Evolutionary conservation across 2,888 invertebrate genomes (phyloP), one percentile per base, ranked within the genome.

Genomic region (Campoplex nolae): DNA sequence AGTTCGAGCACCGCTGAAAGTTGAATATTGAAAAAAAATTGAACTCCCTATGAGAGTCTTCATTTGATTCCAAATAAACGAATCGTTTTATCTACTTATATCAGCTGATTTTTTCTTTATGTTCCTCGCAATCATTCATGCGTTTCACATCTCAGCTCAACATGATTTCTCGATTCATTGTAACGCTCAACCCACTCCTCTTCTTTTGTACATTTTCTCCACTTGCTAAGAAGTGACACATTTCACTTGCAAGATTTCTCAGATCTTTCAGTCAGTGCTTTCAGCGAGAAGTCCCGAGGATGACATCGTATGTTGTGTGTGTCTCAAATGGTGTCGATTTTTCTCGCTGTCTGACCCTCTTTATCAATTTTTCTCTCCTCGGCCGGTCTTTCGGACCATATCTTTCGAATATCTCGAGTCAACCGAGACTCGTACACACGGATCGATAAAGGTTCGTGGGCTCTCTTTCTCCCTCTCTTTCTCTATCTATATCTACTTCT

Each of bases 361-460:
- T 86, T 76, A 56, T 77, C 78, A 88, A 82, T 77, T 75, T 84
- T 86, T 18, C 58, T 67, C 71, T 83, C 67, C 80, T 74, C 74
- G 18, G 56, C 70, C 62, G 68, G 84, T 77, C 73, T 78, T 77
- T 74, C 65, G 65, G 68, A 74, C 84, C 58, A 76, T 68, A 77
- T 78, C 81, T 81, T 84, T 78, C 68, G 81, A 84, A 84, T 77
- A 78, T 86, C 78, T 86, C 86, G 84, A 81, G 86, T 73, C 84
- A 77, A 86, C 81, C 81, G 81, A 84, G 86, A 76, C 75, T 83
- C 76, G 65, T 85, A 82, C 82, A 88, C 76, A 82, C 58, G 79
- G 88, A 89, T 89, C 89, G 88, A 89, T 89, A 89, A 88, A 86
- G 89, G 89, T 88, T 86, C 86, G 74, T 84, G 88, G 85, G 62